Evolutionary conservation across 37 sponge, comb jelly and placozoan species (phyloP).

Genomic region (Agelas oroides): DNA sequence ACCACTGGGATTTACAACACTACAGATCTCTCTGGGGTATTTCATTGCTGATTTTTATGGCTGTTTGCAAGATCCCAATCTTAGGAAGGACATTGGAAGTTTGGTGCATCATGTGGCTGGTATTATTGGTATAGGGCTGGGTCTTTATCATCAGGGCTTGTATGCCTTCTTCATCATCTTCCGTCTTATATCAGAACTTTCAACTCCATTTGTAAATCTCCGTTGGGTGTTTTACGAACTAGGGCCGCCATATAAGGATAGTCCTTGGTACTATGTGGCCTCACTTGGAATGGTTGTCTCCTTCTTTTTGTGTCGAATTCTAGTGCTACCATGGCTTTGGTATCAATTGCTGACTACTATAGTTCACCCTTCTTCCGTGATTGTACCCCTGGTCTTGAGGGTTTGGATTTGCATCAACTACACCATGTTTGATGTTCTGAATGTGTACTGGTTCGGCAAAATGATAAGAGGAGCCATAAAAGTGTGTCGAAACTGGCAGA

Average conservation of each 20-base stretch:
- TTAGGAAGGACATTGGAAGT: conserved; percentile 28
- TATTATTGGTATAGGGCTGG: conserved; percentile 26
- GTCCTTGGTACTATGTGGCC: background rate
- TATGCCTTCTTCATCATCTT: conserved; percentile 55
- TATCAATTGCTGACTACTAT: conserved; percentile 3
- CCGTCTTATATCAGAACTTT: conserved; percentile 53
- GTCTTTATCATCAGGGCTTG: conserved; percentile 32
- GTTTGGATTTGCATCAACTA: conserved; percentile 43
- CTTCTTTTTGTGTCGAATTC: conserved; percentile 68
- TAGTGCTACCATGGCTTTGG: conserved; percentile 61
- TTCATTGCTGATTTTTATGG: conserved; percentile 59
- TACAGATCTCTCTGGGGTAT: conserved; percentile 75
- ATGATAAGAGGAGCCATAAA: conserved; percentile 60
- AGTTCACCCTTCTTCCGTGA: background rate
- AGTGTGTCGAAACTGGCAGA: background rate
- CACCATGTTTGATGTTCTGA: conserved; percentile 62
- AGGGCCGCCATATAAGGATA: background rate
- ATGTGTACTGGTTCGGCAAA: conserved; percentile 71
- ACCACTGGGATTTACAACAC: conserved; percentile 16
- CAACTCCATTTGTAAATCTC: conserved; percentile 73
- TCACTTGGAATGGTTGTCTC: conserved; percentile 48
- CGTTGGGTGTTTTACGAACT: conserved; percentile 19
- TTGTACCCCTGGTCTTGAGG: conserved; percentile 9
- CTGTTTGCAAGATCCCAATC: conserved; percentile 36
- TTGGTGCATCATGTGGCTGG: conserved; percentile 54